These are phyloP conservation scores for Ceryle rudis DNA, from an alignment of 2,797 vertebrate species.

Conservation along the genomic window DNA sequence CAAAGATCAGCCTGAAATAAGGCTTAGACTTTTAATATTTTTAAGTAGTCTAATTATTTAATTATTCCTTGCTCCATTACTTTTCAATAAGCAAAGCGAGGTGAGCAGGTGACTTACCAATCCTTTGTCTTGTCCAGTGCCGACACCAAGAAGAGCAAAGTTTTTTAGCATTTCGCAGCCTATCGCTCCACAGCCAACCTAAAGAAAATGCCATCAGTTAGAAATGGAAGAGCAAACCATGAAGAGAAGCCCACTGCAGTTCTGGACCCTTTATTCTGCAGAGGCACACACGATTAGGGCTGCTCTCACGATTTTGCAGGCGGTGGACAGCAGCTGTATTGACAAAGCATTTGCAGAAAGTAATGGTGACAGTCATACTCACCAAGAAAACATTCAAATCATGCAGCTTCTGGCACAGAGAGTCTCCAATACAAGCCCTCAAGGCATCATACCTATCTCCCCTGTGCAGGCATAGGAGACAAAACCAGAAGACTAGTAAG, in stretches of 20 bases:
- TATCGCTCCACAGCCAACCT: conserved; percentile 98
- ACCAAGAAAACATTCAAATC: conserved; percentile 94
- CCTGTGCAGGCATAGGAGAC: conserved; percentile 60
- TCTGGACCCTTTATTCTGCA: neutral
- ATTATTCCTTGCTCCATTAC: neutral
- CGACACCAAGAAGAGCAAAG: conserved; percentile 94
- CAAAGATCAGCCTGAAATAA: neutral
- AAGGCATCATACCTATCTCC: conserved; percentile 95
- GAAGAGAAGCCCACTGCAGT: neutral
- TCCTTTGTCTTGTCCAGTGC: conserved; percentile 82
- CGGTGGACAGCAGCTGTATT: neutral
- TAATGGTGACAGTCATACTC: conserved; percentile 57
- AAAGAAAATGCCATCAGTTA: neutral
- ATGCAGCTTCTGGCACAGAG: conserved; percentile 89
- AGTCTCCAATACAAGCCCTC: conserved; percentile 91
- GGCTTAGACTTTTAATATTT: neutral
- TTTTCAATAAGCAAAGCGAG: neutral
- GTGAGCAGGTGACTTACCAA: conserved; percentile 71
- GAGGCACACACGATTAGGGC: neutral
- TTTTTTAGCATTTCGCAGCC: conserved; percentile 99
- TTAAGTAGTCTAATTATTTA: neutral
- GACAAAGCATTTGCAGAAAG: neutral
- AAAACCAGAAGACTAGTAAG: neutral
- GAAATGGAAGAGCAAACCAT: neutral
- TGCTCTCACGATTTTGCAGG: neutral